Evolutionary conservation across 2,888 invertebrate genomes (phyloP), one percentile per base, ranked within the genome.

Genomic region (Magallana nippona): DNA sequence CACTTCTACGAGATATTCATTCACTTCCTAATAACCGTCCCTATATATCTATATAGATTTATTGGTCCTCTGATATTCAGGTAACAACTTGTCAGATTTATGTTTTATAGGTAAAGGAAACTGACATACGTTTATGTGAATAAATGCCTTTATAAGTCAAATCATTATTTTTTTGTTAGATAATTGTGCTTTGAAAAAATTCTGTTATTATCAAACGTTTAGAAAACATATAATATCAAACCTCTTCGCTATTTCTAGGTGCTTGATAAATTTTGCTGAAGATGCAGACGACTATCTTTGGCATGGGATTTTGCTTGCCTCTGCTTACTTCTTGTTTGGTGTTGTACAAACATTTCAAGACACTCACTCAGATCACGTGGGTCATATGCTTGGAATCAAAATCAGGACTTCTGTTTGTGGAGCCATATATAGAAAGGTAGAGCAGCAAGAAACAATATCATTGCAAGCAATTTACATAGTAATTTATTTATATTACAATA

Each of bases 211-310:
- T 60, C 78, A 78, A 13, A 78, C 32, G 44, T 17, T 8, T 44
- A 44, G 44, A 44, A 44, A 44, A 44, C 5, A 44, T 44, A 5
- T 44, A 8, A 44, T 8, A 44, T 44, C 44, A 44, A 5, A 5
- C 5, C 8, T 44, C 44, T 8, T 44, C 8, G 8, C 44, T 44
- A 5, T 5, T 44, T 44, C 44, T 55, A 81, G 81, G 19, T 19
- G 22, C 2, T 19, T 81, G n/a, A 81, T 81, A 13, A 10, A 81
- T n/a, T 81, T 81, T 55, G 63, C 81, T 44, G 81, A 81, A 44
- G 62, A 81, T 22, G 32, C 19, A 44, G 19, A 60, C 13, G 62
- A 81, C 19, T 44, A 13, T 11, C 19, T 81, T 17, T 81, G 60
- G 81, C n/a, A 63, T 62, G 81, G 81, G n/a, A 55, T 62, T 55